A percentile compares a stretch with the other conserved stretches of the same genome.
These are phyloP conservation scores for Schizothorax lantsangensis DNA, from an alignment of 2,797 vertebrate genomes.

Conservation along the genomic window DNA sequence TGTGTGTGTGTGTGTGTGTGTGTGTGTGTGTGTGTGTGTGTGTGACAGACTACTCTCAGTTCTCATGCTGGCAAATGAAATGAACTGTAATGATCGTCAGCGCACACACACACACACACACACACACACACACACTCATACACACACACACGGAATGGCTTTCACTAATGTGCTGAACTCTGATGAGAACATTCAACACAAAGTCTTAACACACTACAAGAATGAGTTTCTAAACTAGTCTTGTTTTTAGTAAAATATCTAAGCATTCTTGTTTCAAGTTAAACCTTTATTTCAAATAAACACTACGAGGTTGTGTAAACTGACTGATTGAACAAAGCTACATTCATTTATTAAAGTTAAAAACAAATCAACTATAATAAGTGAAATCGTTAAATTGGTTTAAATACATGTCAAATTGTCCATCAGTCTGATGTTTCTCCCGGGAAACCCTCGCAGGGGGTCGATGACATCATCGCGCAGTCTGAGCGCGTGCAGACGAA, in stretches of 20 bases:
- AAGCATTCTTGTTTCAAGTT: not conserved
- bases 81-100: slow-evolving; percentile 87
- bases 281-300: not conserved
- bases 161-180: slow-evolving; percentile 79
- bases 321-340: not conserved
- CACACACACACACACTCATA: slow-evolving; percentile 70
- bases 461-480: slow-evolving; percentile 66
- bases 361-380: not conserved
- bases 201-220: not conserved
- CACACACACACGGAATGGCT: slow-evolving; percentile 77
- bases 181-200: not conserved
- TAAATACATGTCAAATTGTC: not conserved
- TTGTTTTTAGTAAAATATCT: not conserved
- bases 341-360: not conserved
- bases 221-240: not conserved
- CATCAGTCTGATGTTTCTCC: not conserved
- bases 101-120: slow-evolving; percentile 75
- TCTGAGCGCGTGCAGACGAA: slow-evolving; percentile 72
- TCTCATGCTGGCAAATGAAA: slow-evolving; percentile 86
- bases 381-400: not conserved
- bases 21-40: not conserved
- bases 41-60: slow-evolving; percentile 80
- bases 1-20: too few relatives aligned
- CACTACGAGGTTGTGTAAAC: not conserved
- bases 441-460: not conserved